phyloP scores from a whole-genome alignment of 1,140 invertebrate species.

The Drosophila busckii region DNA sequence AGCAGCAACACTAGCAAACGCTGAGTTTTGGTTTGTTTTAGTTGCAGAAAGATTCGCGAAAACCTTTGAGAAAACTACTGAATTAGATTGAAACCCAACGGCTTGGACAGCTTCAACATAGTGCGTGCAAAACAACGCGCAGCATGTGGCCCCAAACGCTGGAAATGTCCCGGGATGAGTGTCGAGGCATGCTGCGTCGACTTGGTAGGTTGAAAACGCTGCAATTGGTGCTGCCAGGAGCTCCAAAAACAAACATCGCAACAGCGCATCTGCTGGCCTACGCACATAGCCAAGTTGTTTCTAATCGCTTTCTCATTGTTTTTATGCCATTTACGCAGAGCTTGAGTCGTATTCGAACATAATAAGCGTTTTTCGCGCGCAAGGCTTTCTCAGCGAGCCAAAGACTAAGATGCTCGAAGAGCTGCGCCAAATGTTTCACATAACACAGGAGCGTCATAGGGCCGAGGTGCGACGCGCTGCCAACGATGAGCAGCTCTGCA shows the following conservation, averaged over 20 bases:
- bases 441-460: constrained; percentile 92
- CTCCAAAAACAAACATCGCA: not conserved
- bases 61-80: constrained; percentile 40
- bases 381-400: constrained; percentile 90
- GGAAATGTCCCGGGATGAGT: constrained; percentile 91
- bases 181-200: constrained; percentile 89
- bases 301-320: constrained; percentile 18
- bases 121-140: constrained; percentile 41
- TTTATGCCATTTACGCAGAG: constrained; percentile 82
- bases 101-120: constrained; percentile 35
- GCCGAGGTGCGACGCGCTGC: constrained; percentile 93
- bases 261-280: not conserved
- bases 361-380: constrained; percentile 93
- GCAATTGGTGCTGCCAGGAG: constrained; percentile 20
- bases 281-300: not conserved
- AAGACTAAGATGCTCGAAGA: constrained; percentile 92
- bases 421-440: constrained; percentile 89
- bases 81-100: constrained; percentile 38
- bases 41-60: constrained; percentile 39
- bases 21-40: constrained; percentile 43
- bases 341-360: constrained; percentile 93
- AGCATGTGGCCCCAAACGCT: constrained; percentile 86
- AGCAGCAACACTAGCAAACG: constrained; percentile 33
- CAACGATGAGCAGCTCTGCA: constrained; percentile 93
- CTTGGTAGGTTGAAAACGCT: constrained; percentile 82